A percentile compares a stretch with the other conserved stretches of the same genome.
phyloP scores from a whole-genome alignment of 2,113 vertebrate genomes.

The Neoarius graeffei region DNA sequence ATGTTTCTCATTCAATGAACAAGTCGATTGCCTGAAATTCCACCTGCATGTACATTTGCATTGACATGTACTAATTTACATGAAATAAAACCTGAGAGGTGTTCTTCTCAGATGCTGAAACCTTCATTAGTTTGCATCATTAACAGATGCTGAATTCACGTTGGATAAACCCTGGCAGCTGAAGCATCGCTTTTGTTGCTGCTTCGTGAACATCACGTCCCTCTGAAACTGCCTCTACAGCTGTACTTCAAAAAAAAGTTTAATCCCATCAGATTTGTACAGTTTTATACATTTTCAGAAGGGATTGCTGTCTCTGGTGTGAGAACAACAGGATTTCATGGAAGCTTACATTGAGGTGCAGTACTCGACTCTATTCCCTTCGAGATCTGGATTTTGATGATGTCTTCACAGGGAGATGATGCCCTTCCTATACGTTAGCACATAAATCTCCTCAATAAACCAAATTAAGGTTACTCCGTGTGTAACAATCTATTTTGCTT shows the following conservation, averaged over 20 bases:
- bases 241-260: slow-evolving; percentile 57
- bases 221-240: slow-evolving; percentile 37
- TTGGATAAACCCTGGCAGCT: slow-evolving; percentile 58
- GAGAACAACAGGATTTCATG: slow-evolving; percentile 67
- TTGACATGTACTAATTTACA: background rate
- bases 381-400: slow-evolving; percentile 69
- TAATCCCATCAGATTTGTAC: slow-evolving; percentile 31
- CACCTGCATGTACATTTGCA: background rate
- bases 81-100: background rate
- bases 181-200: slow-evolving; percentile 55
- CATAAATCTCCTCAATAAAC: slow-evolving; percentile 31
- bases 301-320: slow-evolving; percentile 59
- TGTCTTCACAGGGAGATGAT: slow-evolving; percentile 58
- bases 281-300: slow-evolving; percentile 43
- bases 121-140: slow-evolving; percentile 44
- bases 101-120: background rate
- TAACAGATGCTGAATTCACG: slow-evolving; percentile 67
- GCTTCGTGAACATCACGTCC: slow-evolving; percentile 44
- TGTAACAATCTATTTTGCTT: background rate
- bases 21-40: background rate
- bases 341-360: slow-evolving; percentile 68
- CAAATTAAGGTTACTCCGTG: background rate
- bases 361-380: slow-evolving; percentile 66
- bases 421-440: background rate
- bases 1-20: background rate